Percentiles rank a stretch among this genome's conserved stretches.
Conservation (phyloP, 2,888 invertebrate species). For the Itoplectis maculator region DNA sequence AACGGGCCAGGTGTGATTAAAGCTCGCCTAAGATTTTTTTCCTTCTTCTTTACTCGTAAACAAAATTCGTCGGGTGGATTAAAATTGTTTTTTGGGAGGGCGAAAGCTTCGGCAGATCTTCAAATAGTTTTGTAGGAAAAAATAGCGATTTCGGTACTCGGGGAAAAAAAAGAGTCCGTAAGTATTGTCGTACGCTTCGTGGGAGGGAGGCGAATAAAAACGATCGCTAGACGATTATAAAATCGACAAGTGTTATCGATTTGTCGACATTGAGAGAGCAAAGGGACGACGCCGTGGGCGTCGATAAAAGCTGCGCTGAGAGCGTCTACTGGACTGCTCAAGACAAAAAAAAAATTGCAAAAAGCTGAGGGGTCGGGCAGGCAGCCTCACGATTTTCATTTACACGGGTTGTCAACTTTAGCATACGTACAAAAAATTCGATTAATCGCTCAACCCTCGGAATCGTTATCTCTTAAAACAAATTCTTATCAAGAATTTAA, state of each 20-base stretch:
- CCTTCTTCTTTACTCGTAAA: neutral
- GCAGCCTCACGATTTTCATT: slow-evolving; percentile 33
- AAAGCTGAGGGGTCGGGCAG: slow-evolving; percentile 9
- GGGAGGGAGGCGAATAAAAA: slow-evolving; percentile 23
- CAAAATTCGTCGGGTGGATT: neutral
- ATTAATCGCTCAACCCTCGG: slow-evolving; percentile 31
- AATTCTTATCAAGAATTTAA: neutral
- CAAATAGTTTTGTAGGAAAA: neutral
- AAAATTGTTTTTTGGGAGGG: slow-evolving; percentile 48
- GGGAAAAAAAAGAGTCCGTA: neutral
- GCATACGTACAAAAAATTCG: neutral
- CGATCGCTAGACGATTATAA: slow-evolving; percentile 21
- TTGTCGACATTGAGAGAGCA: slow-evolving; percentile 69
- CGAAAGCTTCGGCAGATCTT: slow-evolving; percentile 14
- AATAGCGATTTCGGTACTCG: neutral
- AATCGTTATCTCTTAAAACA: neutral
- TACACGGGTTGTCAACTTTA: slow-evolving; percentile 20
- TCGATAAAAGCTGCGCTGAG: neutral
- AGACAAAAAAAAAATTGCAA: slow-evolving; percentile 29
- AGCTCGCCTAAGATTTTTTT: slow-evolving; percentile 61
- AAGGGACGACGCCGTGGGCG: slow-evolving; percentile 37
- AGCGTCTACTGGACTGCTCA: slow-evolving; percentile 13
- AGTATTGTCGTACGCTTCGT: slow-evolving; percentile 36
- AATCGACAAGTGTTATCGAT: slow-evolving; percentile 39
- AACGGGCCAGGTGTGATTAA: slow-evolving; percentile 76